A percentile compares a stretch with the other conserved stretches of the same genome.
phyloP scores from a whole-genome alignment of 2,888 invertebrate species.

The Pyrocoelia pectoralis region DNA sequence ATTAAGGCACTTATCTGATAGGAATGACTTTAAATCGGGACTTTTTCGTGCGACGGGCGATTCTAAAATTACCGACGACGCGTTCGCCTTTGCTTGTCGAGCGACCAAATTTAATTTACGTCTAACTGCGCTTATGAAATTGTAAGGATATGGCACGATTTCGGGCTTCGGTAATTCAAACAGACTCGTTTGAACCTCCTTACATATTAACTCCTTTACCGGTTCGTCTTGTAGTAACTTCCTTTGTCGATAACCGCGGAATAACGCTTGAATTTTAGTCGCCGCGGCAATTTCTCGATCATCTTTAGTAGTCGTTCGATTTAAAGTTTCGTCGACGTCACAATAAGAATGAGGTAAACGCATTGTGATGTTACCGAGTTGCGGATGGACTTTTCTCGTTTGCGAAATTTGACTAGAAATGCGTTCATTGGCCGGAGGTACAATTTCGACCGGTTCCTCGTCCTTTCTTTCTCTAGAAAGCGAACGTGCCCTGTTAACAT shows the following conservation, averaged over 20 bases:
- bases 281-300: slow-evolving; percentile 38
- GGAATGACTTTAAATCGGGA: slow-evolving; percentile 40
- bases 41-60: neutral
- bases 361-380: slow-evolving; percentile 17
- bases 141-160: slow-evolving; percentile 65
- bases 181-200: slow-evolving; percentile 36
- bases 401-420: neutral
- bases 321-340: neutral
- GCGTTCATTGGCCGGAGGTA: too few species aligned
- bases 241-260: slow-evolving; percentile 44
- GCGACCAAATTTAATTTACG: slow-evolving; percentile 61
- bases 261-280: slow-evolving; percentile 46
- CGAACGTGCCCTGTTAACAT: slow-evolving; percentile 52
- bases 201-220: slow-evolving; percentile 20
- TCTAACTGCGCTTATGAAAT: slow-evolving; percentile 68
- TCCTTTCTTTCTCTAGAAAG: slow-evolving; percentile 42
- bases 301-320: neutral
- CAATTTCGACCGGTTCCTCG: too few species aligned
- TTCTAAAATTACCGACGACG: slow-evolving; percentile 42
- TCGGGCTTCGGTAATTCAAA: slow-evolving; percentile 57
- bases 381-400: slow-evolving; percentile 12
- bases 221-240: slow-evolving; percentile 33
- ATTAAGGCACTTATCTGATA: slow-evolving; percentile 49
- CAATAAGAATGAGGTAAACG: neutral
- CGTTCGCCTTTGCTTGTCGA: slow-evolving; percentile 41